phyloP scores from a whole-genome alignment of 2,888 invertebrate species.

The Drosophila melanosoma region DNA sequence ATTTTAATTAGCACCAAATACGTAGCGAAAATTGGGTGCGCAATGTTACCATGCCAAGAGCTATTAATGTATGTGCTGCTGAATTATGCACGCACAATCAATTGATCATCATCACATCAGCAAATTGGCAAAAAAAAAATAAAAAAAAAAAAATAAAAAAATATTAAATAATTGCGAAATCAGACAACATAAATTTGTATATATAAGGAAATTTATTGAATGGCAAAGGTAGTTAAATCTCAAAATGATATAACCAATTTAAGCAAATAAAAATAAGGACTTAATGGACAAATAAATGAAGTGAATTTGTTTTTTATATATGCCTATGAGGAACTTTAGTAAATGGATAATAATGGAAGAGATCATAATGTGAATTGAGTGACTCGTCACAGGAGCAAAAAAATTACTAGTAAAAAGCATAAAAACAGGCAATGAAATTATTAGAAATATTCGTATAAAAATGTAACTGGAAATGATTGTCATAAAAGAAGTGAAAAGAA shows the following conservation, averaged over 20 bases:
- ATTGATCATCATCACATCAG: conserved; percentile 10
- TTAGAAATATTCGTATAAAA: not conserved
- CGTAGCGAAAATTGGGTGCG: conserved; percentile 34
- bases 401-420: not conserved
- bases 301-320: not conserved
- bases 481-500: not conserved
- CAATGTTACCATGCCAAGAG: conserved; percentile 14
- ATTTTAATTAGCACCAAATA: conserved; percentile 80
- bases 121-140: not conserved
- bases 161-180: not conserved
- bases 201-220: not conserved
- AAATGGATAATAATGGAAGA: not conserved
- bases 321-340: not conserved
- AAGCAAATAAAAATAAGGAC: not conserved
- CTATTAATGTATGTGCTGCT: conserved; percentile 5
- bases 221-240: not conserved
- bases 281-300: not conserved
- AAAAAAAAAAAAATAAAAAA: not conserved
- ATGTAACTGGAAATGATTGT: not conserved
- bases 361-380: not conserved
- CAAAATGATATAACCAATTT: no score
- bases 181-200: not conserved
- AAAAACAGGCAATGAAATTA: not conserved
- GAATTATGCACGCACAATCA: not conserved
- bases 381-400: not conserved